These are phyloP conservation scores for Andrena praecox DNA, from an alignment of 2,888 invertebrate species.

Conservation along the genomic window DNA sequence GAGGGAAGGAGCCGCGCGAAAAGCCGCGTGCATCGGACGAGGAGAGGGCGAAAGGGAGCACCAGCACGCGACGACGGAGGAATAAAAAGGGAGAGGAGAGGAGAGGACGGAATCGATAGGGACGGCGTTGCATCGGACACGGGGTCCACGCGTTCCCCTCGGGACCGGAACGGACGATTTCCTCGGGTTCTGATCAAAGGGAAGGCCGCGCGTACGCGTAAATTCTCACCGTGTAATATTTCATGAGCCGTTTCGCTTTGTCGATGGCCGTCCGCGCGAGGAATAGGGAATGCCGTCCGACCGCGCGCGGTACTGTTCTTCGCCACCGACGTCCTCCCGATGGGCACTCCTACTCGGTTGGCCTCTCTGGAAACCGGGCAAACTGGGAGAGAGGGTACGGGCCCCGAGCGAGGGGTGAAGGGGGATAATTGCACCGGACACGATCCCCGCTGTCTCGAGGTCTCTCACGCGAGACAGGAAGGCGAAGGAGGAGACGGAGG, in stretches of 20 bases:
- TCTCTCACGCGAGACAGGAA: slow-evolving; percentile 71
- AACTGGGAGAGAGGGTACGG: slow-evolving; percentile 42
- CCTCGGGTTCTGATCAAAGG: slow-evolving; percentile 82
- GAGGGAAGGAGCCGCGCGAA: slow-evolving; percentile 34
- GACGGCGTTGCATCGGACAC: slow-evolving; percentile 71
- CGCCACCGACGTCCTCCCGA: slow-evolving; percentile 57
- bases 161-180: slow-evolving; percentile 80
- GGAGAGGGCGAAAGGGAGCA: slow-evolving; percentile 47
- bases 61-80: slow-evolving; percentile 50
- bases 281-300: slow-evolving; percentile 70
- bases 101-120: slow-evolving; percentile 76
- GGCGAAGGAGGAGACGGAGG: slow-evolving; percentile 62
- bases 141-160: slow-evolving; percentile 69
- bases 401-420: slow-evolving; percentile 39
- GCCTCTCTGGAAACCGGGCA: slow-evolving; percentile 29
- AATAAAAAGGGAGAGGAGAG: slow-evolving; percentile 42
- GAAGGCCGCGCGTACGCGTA: slow-evolving; percentile 69
- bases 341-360: slow-evolving; percentile 40
- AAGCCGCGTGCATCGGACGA: slow-evolving; percentile 38
- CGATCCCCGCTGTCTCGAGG: slow-evolving; percentile 68
- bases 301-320: slow-evolving; percentile 39
- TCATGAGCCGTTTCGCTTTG: slow-evolving; percentile 78
- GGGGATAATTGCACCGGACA: slow-evolving; percentile 71
- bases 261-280: slow-evolving; percentile 71
- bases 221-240: slow-evolving; percentile 78